Percentiles rank a stretch among this genome's conserved stretches.
Evolutionary conservation across 2,113 vertebrate species (phyloP).

Genomic region (Pelecanoides urinatrix): DNA sequence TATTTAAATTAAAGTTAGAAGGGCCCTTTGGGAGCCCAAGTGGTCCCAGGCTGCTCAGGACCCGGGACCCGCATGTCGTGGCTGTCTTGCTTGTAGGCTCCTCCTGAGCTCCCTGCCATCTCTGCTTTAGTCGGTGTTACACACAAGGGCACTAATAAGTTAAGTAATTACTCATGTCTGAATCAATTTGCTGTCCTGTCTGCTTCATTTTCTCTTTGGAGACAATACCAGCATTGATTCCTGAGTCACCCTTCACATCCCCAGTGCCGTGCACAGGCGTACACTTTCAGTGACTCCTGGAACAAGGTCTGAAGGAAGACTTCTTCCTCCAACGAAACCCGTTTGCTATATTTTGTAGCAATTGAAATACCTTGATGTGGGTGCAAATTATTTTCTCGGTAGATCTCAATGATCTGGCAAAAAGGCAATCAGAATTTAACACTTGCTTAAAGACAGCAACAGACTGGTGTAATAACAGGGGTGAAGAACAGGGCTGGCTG

Average conservation of each 20-base stretch:
- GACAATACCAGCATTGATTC: slow-evolving; percentile 2
- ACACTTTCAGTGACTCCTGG: background rate
- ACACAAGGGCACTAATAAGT: slow-evolving; percentile 25
- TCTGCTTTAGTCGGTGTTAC: background rate
- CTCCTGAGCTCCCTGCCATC: background rate
- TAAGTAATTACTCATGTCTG: slow-evolving; percentile 42
- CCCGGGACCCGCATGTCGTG: no score
- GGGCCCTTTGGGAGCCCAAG: background rate
- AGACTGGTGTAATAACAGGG: background rate
- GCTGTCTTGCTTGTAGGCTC: background rate
- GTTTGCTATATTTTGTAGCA: background rate
- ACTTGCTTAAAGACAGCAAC: background rate
- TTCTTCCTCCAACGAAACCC: background rate
- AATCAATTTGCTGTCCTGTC: slow-evolving; percentile 33
- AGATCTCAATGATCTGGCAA: background rate
- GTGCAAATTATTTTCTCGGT: background rate
- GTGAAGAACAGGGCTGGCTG: background rate
- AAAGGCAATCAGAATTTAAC: background rate
- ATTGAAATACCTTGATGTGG: background rate
- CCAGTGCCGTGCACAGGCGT: background rate
- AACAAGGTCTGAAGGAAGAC: background rate
- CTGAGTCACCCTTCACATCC: background rate
- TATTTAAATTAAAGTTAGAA: background rate
- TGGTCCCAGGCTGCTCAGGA: background rate
- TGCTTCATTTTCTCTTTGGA: background rate